Evolutionary conservation across 2,888 invertebrate species (phyloP).

Genomic region (Meiosimyza platycephala): DNA sequence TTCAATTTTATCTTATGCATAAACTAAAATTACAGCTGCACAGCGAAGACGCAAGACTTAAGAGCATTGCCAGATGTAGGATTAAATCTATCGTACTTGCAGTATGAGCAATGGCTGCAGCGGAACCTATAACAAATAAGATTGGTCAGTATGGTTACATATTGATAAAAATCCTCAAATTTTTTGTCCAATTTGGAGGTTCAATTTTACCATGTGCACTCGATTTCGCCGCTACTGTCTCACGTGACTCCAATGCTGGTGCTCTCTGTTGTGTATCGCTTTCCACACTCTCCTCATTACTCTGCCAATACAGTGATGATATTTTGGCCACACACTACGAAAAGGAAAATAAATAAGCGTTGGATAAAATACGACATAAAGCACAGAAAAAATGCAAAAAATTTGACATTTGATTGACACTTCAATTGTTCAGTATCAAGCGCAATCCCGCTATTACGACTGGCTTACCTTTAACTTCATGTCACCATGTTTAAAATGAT

Average conservation of each 20-base stretch:
- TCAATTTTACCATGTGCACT: constrained; percentile 73
- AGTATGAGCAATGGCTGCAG: constrained; percentile 30
- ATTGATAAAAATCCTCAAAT: too few relatives aligned
- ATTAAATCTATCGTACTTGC: constrained; percentile 32
- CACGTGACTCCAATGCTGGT: constrained; percentile 81
- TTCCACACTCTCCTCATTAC: constrained; percentile 88
- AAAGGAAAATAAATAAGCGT: not conserved
- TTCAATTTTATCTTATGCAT: constrained; percentile 37
- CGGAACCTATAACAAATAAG: constrained; percentile 29
- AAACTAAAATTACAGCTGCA: constrained; percentile 30
- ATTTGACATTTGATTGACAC: not conserved
- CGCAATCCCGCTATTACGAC: not conserved
- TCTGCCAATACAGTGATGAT: constrained; percentile 86
- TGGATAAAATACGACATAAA: not conserved
- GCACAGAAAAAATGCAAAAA: not conserved
- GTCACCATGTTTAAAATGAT: constrained; percentile 85
- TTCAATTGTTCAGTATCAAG: not conserved
- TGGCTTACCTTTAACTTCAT: constrained; percentile 80
- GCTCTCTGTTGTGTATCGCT: constrained; percentile 80
- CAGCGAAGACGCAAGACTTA: constrained; percentile 31
- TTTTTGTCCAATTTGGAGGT: too few relatives aligned
- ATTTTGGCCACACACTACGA: constrained; percentile 86
- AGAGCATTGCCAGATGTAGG: constrained; percentile 32
- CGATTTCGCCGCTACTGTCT: constrained; percentile 75
- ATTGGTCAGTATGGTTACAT: too few relatives aligned